A percentile compares a stretch with the other conserved stretches of the same genome.
Conservation (phyloP, 2,797 vertebrate species). For the Cossypha niveicapilla region DNA sequence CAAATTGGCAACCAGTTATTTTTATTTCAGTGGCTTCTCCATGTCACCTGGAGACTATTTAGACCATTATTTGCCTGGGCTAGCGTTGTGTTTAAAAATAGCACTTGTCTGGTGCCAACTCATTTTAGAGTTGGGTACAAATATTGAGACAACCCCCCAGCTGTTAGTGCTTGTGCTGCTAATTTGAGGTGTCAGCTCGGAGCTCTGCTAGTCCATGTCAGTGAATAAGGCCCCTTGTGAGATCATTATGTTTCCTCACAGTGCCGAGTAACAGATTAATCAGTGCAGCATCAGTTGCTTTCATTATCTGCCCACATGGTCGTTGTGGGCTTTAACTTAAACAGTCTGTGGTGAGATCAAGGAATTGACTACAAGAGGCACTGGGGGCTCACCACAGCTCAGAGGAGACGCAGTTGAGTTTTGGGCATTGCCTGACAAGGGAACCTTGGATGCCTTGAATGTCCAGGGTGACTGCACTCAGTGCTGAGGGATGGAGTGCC, state of each 20-base stretch:
- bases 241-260: slow-evolving; percentile 71
- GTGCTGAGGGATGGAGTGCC: not conserved
- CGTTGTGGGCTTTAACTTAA: slow-evolving; percentile 68
- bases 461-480: not conserved
- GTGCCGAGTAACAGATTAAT: slow-evolving; percentile 66
- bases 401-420: not conserved
- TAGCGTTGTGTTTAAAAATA: slow-evolving; percentile 72
- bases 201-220: slow-evolving; percentile 55
- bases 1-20: slow-evolving; percentile 57
- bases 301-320: slow-evolving; percentile 61
- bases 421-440: not conserved
- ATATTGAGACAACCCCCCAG: slow-evolving; percentile 76
- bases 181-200: slow-evolving; percentile 73
- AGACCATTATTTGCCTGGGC: slow-evolving; percentile 59
- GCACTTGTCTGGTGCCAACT: slow-evolving; percentile 52
- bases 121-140: slow-evolving; percentile 70
- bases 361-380: not conserved
- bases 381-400: not conserved
- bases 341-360: slow-evolving; percentile 34
- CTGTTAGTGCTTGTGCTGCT: slow-evolving; percentile 74
- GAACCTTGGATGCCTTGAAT: not conserved
- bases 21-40: slow-evolving; percentile 66
- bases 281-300: slow-evolving; percentile 70
- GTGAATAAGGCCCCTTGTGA: slow-evolving; percentile 68
- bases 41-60: slow-evolving; percentile 73